Evolutionary conservation across 2,113 vertebrate species (phyloP), one percentile per base, ranked within the genome.

Genomic region (Pteropus alecto): DNA sequence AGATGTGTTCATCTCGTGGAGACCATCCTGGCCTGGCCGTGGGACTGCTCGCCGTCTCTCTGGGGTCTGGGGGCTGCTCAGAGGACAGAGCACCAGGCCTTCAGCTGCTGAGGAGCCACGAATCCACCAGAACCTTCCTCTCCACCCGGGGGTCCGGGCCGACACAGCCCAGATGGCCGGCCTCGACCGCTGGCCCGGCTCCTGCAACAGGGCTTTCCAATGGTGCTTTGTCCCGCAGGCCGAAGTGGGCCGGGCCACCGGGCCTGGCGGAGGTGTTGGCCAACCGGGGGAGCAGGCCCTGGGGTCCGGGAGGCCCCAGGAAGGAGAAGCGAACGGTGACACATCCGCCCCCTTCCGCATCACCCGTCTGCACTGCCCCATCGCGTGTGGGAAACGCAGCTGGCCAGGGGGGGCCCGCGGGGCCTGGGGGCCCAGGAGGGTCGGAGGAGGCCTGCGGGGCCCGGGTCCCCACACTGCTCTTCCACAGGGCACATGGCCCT

Each of bases 401-500:
- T 38, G 38, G 38, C 38, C 38, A 38, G 38, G 38, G 38, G 38
- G 3, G 38, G 38, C 38, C 38, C 38, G 38, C 38, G 38, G 38
- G 38, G 38, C 38, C 38, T 38, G 38, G 38, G 38, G 38, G 38
- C 38, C 38, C 38, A 38, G 38, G 38, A 38, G 38, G 38, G 38
- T 38, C 38, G 38, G 38, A 38, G 38, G 38, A 38, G 38, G 38
- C 38, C 38, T 38, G 43, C 43, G 43, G 38, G 19, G 26, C 41
- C 24, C 5, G 74, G 5, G 76, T 38, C 5, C 15, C 85, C 43
- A 28, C 19, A 6, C 12, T 51, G 54, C 56, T 43, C 46, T 24
- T n/a, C 19, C 0, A 0, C n/a, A 35, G 71, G 58, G 43, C 41
- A 21, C 6, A 2, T 4, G 61, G 60, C 41, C 60, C 6, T n/a